Evolutionary conservation across 92 coral and sea anemone genomes (phyloP), one percentile per base, ranked within the genome.

Genomic region (Montipora capitata): DNA sequence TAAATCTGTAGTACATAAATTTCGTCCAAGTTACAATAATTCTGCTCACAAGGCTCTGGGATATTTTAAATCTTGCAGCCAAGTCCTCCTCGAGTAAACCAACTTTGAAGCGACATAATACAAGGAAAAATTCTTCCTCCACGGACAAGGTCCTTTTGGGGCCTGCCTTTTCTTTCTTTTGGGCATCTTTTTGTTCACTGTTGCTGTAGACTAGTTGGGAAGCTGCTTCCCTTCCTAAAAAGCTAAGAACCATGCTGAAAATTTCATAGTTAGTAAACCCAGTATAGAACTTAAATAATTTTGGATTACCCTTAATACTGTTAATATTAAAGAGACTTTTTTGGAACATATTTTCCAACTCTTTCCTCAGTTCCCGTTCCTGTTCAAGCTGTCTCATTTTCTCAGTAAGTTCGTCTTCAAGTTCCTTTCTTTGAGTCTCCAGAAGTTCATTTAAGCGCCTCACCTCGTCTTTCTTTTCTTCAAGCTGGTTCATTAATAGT

Each of bases 151-250:
- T 74, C 48, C 88, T 62, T 4, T 35, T n/a, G 2, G 89, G 89
- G n/a, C 93, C 93, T 54, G 76, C 78, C 40, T 72, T 83, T 9
- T 72, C 83, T 45, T 17, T 63, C 27, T 17, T n/a, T 42, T 88
- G 68, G 14, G 78, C 52, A 39, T 72, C 67, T 5, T 43, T 11
- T 48, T 17, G 65, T 11, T 85, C 86, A 11, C 41, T 85, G 85
- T 90, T 90, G 27, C 54, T 18, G 72, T 85, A 85, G 27, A 17
- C 45, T 59, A 90, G 76, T 59, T 72, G 58, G 1, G 91, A 71
- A 14, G 91, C 91, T 43, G 94, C 91, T 68, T 85, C 87, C 42
- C 87, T 72, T 64, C 94, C 91, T 54, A 90, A 79, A 52, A 90
- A 84, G 65, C 77, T 78, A 61, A 90, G 74, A 0, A 88, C 89